phyloP scores from a whole-genome alignment of 2,888 invertebrate species.

The Hemicrepidius hirtus region DNA sequence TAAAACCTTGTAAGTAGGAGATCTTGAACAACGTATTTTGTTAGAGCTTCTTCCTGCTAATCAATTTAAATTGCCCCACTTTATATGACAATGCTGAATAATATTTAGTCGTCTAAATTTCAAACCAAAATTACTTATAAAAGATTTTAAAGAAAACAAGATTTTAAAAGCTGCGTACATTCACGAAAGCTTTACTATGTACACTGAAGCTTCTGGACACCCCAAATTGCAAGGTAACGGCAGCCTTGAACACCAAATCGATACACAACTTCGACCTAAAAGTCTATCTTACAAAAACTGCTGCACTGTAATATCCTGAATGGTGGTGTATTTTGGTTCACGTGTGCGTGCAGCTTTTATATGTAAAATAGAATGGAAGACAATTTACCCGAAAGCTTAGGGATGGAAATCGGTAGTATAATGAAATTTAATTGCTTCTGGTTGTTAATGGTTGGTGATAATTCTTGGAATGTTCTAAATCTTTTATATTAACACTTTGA shows the following conservation, averaged over 20 bases:
- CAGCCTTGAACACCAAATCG: conserved; percentile 23
- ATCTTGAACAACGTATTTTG: no score
- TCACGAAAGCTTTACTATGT: conserved; percentile 8
- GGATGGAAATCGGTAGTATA: no score
- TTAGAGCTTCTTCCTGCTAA: no score
- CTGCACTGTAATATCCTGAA: not conserved
- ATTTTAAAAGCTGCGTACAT: not conserved
- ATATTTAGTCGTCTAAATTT: no score
- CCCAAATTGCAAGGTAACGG: conserved; percentile 25
- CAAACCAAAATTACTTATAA: no score
- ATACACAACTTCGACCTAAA: conserved; percentile 24
- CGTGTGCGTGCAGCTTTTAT: not conserved
- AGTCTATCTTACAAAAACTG: conserved; percentile 6
- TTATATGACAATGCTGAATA: no score
- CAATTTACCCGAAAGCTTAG: not conserved
- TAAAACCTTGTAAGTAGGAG: no score
- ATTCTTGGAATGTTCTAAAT: no score
- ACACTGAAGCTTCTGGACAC: not conserved
- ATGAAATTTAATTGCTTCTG: not conserved
- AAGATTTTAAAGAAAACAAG: not conserved
- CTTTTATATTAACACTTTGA: no score
- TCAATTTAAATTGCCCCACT: no score
- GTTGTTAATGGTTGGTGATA: no score
- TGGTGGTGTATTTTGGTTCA: not conserved
- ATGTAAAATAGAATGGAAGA: not conserved